These are phyloP conservation scores for Zeugodacus cucurbitae DNA, from an alignment of 1,140 invertebrate species.

Conservation along the genomic window DNA sequence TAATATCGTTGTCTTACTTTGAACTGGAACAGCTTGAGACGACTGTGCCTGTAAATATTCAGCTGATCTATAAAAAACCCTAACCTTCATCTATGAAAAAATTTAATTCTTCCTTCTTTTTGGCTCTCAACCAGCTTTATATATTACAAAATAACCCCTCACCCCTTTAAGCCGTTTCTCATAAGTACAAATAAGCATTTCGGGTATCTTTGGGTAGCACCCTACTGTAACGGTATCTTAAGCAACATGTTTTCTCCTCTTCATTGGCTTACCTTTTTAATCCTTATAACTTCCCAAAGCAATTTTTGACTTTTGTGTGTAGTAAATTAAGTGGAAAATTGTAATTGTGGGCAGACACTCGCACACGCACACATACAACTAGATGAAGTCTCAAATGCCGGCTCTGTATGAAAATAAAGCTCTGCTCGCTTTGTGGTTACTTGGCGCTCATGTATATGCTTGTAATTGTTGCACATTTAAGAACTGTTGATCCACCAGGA, in stretches of 20 bases:
- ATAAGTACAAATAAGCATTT: too few relatives aligned
- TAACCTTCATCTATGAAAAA: too few relatives aligned
- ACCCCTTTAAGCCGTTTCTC: neutral
- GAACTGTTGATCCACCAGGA: neutral
- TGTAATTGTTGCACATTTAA: neutral
- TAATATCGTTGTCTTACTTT: too few relatives aligned
- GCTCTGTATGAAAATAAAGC: neutral
- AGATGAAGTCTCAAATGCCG: neutral
- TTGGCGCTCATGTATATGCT: neutral
- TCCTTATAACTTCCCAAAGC: neutral
- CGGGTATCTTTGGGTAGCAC: too few relatives aligned
- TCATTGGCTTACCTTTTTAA: neutral
- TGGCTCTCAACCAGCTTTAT: neutral
- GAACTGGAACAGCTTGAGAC: too few relatives aligned
- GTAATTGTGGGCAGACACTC: neutral
- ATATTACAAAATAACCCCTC: neutral
- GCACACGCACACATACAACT: neutral
- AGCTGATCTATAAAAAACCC: too few relatives aligned
- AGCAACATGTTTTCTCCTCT: neutral
- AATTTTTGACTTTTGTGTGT: neutral
- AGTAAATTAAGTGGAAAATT: slow-evolving; percentile 38
- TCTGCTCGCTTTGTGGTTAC: neutral
- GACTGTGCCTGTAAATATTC: too few relatives aligned
- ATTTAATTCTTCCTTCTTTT: neutral
- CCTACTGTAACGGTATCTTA: too few relatives aligned